phyloP scores from a whole-genome alignment of 37 sponge, comb jelly and placozoan species.

The Halisarca cf. caerulea region DNA sequence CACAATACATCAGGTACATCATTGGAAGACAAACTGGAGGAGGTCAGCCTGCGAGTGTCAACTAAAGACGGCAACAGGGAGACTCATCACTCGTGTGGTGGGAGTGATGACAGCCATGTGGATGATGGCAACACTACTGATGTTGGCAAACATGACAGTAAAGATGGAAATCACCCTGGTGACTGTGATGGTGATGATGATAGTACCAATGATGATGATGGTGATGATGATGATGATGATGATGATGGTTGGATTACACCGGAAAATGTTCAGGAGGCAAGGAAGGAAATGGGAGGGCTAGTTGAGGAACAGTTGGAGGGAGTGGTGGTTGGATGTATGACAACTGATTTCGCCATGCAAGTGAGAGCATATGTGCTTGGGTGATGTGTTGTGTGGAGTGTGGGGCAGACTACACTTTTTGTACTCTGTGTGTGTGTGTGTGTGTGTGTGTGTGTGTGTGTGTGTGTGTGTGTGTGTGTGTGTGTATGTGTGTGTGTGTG shows the following conservation, averaged over 20 bases:
- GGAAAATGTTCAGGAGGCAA: conserved; percentile 68
- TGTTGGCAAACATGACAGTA: background rate
- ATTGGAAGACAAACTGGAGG: no score
- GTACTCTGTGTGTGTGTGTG: no score
- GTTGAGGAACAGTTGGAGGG: conserved; percentile 38
- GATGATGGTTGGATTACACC: conserved; percentile 98
- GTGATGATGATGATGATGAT: conserved; percentile 67
- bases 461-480: no score
- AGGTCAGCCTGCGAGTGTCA: no score
- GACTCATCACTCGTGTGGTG: no score
- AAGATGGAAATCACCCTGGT: background rate
- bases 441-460: no score
- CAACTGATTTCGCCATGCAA: conserved; percentile 97
- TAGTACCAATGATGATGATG: background rate
- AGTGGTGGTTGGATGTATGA: conserved; percentile 85
- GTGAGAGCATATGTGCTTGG: no score
- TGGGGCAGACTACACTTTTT: no score
- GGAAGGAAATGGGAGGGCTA: conserved; percentile 61
- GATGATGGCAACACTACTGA: background rate
- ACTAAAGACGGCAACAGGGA: no score
- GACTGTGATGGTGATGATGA: background rate
- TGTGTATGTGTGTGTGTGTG: no score
- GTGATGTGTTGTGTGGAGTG: no score
- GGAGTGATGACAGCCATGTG: background rate
- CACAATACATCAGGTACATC: no score